Conservation (phyloP, 2,113 vertebrate genomes). For the Eurystomus gularis region DNA sequence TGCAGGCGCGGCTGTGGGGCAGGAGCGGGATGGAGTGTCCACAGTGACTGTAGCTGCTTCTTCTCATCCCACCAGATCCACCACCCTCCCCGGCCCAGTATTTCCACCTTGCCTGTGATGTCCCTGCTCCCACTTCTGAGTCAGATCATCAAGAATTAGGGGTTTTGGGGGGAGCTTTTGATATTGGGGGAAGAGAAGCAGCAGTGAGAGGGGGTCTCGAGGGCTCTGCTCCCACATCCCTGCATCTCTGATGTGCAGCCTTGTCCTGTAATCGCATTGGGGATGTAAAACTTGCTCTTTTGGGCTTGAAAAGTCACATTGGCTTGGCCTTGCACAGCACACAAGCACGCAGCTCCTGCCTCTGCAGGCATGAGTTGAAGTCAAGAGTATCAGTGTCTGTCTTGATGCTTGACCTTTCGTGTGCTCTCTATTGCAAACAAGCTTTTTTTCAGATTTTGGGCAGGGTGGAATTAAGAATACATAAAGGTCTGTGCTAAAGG, state of each 20-base stretch:
- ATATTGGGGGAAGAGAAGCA: not conserved
- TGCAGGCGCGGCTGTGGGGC: fast-evolving
- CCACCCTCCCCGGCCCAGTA: not conserved
- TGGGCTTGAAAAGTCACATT: not conserved
- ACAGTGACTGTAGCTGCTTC: not conserved
- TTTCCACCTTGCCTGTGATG: not conserved
- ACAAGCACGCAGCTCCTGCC: not conserved
- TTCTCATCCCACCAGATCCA: fast-evolving
- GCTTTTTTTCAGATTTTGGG: not conserved
- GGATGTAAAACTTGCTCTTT: not conserved
- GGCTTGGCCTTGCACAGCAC: fast-evolving
- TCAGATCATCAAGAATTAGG: not conserved
- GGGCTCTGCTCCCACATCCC: not conserved
- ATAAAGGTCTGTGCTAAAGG: not conserved
- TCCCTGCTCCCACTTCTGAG: not conserved
- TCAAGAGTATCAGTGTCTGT: not conserved
- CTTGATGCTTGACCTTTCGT: not conserved
- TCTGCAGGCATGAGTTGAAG: not conserved
- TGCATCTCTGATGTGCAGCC: fast-evolving
- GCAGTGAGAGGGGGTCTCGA: fast-evolving
- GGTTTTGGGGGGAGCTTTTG: not conserved
- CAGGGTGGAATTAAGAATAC: not conserved
- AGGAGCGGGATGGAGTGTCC: not conserved
- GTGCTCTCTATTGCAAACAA: not conserved
- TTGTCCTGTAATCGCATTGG: too few species aligned